These are phyloP conservation scores for Chrysodeixis includens DNA, from an alignment of 2,888 invertebrate species.

Conservation along the genomic window DNA sequence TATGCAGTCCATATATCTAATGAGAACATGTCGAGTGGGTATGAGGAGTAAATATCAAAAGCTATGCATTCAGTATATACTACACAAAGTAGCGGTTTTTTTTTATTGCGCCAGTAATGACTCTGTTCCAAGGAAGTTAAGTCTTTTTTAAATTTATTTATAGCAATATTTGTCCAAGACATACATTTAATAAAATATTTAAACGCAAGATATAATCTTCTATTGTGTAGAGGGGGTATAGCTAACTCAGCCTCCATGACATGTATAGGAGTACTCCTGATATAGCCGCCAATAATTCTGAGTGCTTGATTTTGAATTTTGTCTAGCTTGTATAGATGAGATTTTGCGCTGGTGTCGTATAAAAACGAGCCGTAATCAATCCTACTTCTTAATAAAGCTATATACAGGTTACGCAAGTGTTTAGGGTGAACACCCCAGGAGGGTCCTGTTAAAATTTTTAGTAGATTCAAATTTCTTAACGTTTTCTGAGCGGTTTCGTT, in stretches of 20 bases:
- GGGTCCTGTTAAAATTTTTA: too few relatives aligned
- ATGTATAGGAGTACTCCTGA: slow-evolving; percentile 15
- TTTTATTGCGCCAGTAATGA: slow-evolving; percentile 10
- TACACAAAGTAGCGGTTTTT: background rate
- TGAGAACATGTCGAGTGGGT: slow-evolving; percentile 10
- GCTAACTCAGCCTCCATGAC: slow-evolving; percentile 11
- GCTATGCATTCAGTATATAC: background rate
- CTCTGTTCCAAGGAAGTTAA: background rate
- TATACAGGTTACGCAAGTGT: slow-evolving; percentile 13
- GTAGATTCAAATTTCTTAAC: too few relatives aligned
- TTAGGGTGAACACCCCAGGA: slow-evolving; percentile 10
- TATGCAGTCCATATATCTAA: too few relatives aligned
- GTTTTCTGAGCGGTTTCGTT: too few relatives aligned
- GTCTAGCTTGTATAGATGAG: slow-evolving; percentile 11
- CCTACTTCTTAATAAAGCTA: slow-evolving; percentile 16
- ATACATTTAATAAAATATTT: slow-evolving; percentile 16
- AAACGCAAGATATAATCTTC: slow-evolving; percentile 11
- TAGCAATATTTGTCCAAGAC: slow-evolving; percentile 8
- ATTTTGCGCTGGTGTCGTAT: slow-evolving; percentile 16
- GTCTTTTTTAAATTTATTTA: background rate
- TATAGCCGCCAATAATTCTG: too few relatives aligned
- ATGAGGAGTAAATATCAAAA: background rate
- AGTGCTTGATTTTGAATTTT: too few relatives aligned
- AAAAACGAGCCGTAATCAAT: slow-evolving; percentile 24
- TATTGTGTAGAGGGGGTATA: slow-evolving; percentile 1